These are phyloP conservation scores for Platerodrilus igneus DNA, from an alignment of 2,888 invertebrate genomes.

Conservation along the genomic window DNA sequence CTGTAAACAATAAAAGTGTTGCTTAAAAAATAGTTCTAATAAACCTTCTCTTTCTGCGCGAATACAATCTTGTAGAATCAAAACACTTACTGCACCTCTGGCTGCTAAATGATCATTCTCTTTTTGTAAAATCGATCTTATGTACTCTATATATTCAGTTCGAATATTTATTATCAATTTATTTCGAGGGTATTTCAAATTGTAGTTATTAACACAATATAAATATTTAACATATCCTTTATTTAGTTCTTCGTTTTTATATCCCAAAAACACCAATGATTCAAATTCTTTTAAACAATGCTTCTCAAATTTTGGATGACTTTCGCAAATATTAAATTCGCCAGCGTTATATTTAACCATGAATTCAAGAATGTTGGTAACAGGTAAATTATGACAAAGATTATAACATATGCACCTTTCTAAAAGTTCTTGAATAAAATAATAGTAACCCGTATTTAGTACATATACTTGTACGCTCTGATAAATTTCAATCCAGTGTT, in stretches of 20 bases:
- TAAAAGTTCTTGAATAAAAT: not conserved
- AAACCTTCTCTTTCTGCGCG: no score
- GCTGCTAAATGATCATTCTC: no score
- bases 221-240: not conserved
- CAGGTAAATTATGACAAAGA: conserved; percentile 6
- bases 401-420: conserved; percentile 3
- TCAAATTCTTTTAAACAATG: conserved; percentile 8
- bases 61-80: no score
- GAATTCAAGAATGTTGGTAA: no score
- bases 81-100: no score
- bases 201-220: not conserved
- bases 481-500: conserved; percentile 13
- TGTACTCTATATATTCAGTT: no score
- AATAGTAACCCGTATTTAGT: not conserved
- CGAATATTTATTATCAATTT: conserved; percentile 5
- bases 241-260: conserved; percentile 2
- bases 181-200: conserved; percentile 9
- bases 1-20: no score
- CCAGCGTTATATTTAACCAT: no score
- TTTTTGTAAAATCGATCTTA: no score
- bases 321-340: not conserved
- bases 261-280: conserved; percentile 5
- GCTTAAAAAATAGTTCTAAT: no score
- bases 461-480: not conserved
- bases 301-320: conserved; percentile 10